Conservation (phyloP, 2,888 invertebrate species). For the Amphipoea lucens region DNA sequence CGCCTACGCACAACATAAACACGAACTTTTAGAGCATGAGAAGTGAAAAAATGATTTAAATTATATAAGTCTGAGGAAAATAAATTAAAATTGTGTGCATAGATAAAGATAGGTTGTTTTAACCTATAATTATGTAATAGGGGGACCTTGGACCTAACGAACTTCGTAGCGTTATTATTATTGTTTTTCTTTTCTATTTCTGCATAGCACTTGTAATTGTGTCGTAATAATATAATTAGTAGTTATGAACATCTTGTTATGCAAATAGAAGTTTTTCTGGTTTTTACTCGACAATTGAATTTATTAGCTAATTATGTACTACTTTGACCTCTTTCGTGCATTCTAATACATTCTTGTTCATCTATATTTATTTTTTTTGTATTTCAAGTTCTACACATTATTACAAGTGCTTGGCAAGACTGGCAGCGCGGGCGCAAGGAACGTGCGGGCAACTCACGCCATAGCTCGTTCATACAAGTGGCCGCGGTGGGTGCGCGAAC, state of each 20-base stretch:
- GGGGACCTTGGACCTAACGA: background rate
- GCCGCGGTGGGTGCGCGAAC: too few relatives aligned
- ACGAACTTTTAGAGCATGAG: too few relatives aligned
- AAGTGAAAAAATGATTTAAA: background rate
- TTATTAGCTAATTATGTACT: background rate
- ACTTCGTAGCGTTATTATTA: background rate
- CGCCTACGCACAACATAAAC: too few relatives aligned
- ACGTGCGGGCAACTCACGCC: too few relatives aligned
- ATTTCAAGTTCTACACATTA: background rate
- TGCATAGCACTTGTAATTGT: background rate
- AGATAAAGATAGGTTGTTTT: constrained; percentile 4
- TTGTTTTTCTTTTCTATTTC: constrained; percentile 10
- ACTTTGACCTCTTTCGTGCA: too few relatives aligned
- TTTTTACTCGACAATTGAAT: background rate
- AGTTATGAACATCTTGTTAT: background rate
- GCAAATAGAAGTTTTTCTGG: background rate
- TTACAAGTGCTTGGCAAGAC: background rate
- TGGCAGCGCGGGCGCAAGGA: too few relatives aligned
- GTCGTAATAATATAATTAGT: constrained; percentile 6
- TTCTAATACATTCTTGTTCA: background rate
- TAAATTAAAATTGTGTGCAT: background rate
- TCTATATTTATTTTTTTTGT: background rate
- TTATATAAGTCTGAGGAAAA: background rate
- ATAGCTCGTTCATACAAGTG: too few relatives aligned
- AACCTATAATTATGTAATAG: constrained; percentile 11